A percentile compares a stretch with the other conserved stretches of the same genome.
phyloP scores from a whole-genome alignment of 1,140 invertebrate genomes.

The Drosophila insularis region DNA sequence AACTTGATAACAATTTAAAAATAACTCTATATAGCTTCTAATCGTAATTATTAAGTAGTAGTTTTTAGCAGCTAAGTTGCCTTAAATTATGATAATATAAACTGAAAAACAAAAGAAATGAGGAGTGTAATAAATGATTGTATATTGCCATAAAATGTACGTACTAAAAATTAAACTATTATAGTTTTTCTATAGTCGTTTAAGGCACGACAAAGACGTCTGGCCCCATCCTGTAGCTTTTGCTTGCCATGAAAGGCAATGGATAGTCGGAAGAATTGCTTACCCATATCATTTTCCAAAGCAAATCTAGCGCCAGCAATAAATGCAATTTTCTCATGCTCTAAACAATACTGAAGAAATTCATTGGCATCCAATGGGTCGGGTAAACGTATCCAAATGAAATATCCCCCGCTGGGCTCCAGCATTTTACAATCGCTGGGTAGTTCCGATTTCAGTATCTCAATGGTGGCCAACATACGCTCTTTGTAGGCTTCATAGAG shows the following conservation, averaged over 20 bases:
- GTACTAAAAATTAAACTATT: not conserved
- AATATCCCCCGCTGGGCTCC: constrained; percentile 84
- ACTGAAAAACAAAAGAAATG: constrained; percentile 24
- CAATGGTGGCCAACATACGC: constrained; percentile 82
- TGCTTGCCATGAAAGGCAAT: constrained; percentile 83
- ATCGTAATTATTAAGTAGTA: constrained; percentile 51
- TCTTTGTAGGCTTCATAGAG: constrained; percentile 83
- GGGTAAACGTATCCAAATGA: constrained; percentile 85
- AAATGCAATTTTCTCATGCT: constrained; percentile 80
- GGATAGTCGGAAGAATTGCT: constrained; percentile 83
- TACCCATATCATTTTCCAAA: constrained; percentile 63
- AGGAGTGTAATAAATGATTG: constrained; percentile 3
- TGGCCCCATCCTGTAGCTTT: constrained; percentile 57
- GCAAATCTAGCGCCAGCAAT: constrained; percentile 84
- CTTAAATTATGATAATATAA: constrained; percentile 45
- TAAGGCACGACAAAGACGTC: constrained; percentile 52
- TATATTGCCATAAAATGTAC: constrained; percentile 3
- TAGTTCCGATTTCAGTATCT: constrained; percentile 81
- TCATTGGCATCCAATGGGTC: constrained; percentile 54
- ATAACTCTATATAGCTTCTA: constrained; percentile 54
- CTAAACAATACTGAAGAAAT: constrained; percentile 55
- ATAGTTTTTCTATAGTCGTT: constrained; percentile 37
- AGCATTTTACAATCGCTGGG: constrained; percentile 82
- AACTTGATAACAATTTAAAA: constrained; percentile 38
- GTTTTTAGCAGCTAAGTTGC: constrained; percentile 61